Conservation (phyloP, 2,888 invertebrate genomes). For the Apamea sordens region DNA sequence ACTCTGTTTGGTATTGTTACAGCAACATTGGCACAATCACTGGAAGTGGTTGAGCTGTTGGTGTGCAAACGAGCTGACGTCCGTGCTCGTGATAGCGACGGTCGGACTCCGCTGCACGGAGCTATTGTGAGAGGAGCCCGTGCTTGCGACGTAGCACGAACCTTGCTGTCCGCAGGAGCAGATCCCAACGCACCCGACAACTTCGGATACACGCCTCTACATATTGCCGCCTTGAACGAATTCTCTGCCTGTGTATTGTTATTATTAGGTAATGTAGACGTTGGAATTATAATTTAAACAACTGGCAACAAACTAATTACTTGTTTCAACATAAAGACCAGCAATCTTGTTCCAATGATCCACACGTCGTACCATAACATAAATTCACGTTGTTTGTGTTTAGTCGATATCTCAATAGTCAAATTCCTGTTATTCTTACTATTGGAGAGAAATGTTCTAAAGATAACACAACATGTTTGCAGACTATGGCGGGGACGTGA, state of each 20-base stretch:
- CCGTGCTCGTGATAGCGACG: constrained; percentile 93
- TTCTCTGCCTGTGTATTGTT: constrained; percentile 94
- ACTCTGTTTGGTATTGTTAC: constrained; percentile 60
- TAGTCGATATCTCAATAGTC: constrained; percentile 41
- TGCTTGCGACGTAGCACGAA: constrained; percentile 92
- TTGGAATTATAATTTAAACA: constrained; percentile 26
- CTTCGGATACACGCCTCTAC: constrained; percentile 96
- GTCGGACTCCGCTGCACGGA: constrained; percentile 94
- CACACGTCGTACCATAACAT: constrained; percentile 34
- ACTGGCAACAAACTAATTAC: constrained; percentile 39
- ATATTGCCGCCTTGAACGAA: constrained; percentile 95
- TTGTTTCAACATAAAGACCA: constrained; percentile 28
- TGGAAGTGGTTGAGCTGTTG: constrained; percentile 93
- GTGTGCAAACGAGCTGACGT: constrained; percentile 92
- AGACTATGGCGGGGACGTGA: constrained; percentile 95
- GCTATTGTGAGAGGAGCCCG: constrained; percentile 94
- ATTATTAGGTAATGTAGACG: constrained; percentile 88
- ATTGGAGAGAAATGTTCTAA: constrained; percentile 25
- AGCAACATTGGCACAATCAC: constrained; percentile 95
- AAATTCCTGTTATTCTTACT: constrained; percentile 12
- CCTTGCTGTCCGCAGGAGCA: constrained; percentile 92
- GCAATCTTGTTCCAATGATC: constrained; percentile 48
- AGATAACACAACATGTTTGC: constrained; percentile 55
- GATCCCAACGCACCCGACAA: constrained; percentile 94
- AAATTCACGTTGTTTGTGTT: constrained; percentile 48